Base-by-base conservation (phyloP, 2,797 vertebrate species). In the Lagodon rhomboides region DNA sequence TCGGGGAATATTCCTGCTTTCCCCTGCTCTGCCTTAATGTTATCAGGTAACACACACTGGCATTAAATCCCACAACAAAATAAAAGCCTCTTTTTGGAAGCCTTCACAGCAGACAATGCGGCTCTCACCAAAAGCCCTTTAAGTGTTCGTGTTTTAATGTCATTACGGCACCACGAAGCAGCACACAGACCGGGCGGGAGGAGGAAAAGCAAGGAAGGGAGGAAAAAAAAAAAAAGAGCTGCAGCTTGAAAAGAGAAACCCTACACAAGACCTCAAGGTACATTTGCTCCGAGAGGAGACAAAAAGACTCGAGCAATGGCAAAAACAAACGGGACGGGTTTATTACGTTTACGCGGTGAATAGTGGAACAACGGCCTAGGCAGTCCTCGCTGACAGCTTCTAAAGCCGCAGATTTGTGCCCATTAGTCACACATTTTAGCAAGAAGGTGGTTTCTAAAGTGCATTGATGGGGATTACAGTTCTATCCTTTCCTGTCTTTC, bases 341-440 rank as follows among this genome's bases (percentile, higher is more conserved):
- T 94, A 93, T 95, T 95, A 92, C 90, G 90, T 93, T 91, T 82
- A 82, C 53, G 90, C 86, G 53, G 82, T 92, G 94, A 95, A 93
- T 90, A 58, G 92, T 77, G 89, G 89, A 95, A 94, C 94, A 93
- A 93, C 93, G 87, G 92, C 91, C 92, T 93, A 67, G 91, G 91
- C 93, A 93, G 87, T 94, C 90, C 91, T 92, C 75, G 63, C 92
- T 94, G 95, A 95, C 95, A 94, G 95, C 92, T 93, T 90, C 92
- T 91, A 93, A 94, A 95, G 94, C 93, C 68, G 87, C 93, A 95
- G 95, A 95, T 96, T 95, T 96, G 95, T 91, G 95, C 92, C 95
- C 95, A 96, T 96, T 96, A 96, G 96, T 95, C 95, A 96, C 95
- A 96, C 94, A 93, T 95, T 95, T 96, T 96, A 96, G 92, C 92